These are phyloP conservation scores for Torymus tubicola DNA, from an alignment of 2,888 invertebrate genomes.

Conservation along the genomic window DNA sequence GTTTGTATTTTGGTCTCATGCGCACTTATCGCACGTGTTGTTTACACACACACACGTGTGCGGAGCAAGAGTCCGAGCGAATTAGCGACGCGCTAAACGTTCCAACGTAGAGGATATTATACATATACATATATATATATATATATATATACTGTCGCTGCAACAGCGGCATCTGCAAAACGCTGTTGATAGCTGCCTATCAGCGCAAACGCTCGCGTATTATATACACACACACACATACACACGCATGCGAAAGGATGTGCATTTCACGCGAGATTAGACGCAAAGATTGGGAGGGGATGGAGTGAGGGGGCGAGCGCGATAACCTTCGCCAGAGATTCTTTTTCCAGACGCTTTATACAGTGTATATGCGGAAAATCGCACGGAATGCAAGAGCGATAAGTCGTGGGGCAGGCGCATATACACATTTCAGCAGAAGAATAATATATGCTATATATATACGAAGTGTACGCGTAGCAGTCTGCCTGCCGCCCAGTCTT, in stretches of 20 bases:
- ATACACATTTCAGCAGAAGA: too few relatives aligned
- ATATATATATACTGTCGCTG: too few relatives aligned
- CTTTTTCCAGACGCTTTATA: background rate
- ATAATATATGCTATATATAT: too few relatives aligned
- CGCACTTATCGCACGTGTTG: slow-evolving; percentile 28
- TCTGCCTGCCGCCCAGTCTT: too few relatives aligned
- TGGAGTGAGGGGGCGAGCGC: background rate
- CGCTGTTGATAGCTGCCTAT: too few relatives aligned
- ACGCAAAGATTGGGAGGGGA: slow-evolving; percentile 6
- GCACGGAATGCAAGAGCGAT: background rate
- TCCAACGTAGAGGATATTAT: too few relatives aligned
- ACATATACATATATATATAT: too few relatives aligned
- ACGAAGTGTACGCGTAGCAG: too few relatives aligned
- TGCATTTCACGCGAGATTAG: slow-evolving; percentile 22
- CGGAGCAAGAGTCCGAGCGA: slow-evolving; percentile 5
- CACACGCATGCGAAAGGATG: background rate
- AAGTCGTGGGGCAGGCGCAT: background rate
- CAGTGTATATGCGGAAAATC: slow-evolving; percentile 6
- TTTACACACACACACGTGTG: slow-evolving; percentile 7
- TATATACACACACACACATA: background rate
- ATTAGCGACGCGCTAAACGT: slow-evolving; percentile 30
- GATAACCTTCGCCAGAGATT: background rate
- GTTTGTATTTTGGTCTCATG: slow-evolving; percentile 1
- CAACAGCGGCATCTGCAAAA: too few relatives aligned
- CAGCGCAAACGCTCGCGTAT: background rate